These are phyloP conservation scores for Athene noctua DNA, from an alignment of 2,113 vertebrate genomes.

Conservation along the genomic window DNA sequence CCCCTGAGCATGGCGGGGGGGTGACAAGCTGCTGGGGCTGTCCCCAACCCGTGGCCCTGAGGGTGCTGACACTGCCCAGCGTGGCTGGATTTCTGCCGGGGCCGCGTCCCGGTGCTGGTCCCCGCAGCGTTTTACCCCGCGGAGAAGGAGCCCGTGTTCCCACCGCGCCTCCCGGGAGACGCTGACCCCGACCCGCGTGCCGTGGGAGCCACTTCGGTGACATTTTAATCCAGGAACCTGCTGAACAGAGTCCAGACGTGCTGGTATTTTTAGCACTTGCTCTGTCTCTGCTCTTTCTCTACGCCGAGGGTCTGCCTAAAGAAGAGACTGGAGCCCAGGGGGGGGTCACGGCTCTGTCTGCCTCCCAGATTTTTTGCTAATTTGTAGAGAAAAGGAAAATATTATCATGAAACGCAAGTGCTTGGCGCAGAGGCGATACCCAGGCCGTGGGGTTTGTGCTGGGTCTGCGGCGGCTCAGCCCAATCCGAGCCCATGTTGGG, in stretches of 20 bases:
- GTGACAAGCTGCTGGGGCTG: background rate
- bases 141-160: background rate
- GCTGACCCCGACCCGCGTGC: rapidly evolving
- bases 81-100: no score
- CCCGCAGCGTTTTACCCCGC: no score
- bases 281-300: background rate
- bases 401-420: background rate
- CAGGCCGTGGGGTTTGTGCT: background rate
- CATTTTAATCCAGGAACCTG: background rate
- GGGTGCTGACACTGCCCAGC: no score
- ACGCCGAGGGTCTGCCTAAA: background rate
- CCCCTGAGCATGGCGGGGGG: background rate
- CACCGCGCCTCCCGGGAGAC: background rate
- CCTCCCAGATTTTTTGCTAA: background rate
- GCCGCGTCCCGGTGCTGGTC: no score
- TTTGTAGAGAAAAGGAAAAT: background rate
- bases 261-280: background rate
- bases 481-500: rapidly evolving
- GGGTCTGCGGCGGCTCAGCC: background rate
- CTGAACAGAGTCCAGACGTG: background rate
- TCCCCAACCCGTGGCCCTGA: rapidly evolving
- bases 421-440: background rate
- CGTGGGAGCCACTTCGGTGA: background rate
- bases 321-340: background rate
- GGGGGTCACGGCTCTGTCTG: background rate